These are phyloP conservation scores for Cuculus canorus DNA, from an alignment of 2,797 vertebrate species.

Conservation along the genomic window DNA sequence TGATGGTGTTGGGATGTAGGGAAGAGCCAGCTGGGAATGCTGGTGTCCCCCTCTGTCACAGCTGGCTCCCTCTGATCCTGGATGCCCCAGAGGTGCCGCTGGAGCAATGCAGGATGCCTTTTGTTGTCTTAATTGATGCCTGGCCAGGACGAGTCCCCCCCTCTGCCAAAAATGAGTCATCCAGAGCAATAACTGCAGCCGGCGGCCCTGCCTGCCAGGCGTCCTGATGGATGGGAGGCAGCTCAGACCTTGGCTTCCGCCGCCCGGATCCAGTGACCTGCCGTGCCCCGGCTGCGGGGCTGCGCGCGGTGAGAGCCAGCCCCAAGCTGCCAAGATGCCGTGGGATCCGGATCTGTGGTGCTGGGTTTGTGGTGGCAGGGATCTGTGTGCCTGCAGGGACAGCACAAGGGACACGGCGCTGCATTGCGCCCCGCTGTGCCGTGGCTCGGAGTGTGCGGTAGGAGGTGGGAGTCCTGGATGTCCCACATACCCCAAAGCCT, in stretches of 20 bases:
- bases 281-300: rapidly evolving
- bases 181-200: not conserved
- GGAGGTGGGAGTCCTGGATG: not conserved
- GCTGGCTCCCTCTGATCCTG: not conserved
- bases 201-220: not conserved
- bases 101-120: not conserved
- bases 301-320: not conserved
- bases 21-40: not conserved
- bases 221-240: not conserved
- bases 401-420: rapidly evolving
- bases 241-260: not conserved
- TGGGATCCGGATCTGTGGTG: rapidly evolving
- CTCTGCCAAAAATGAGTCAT: not conserved
- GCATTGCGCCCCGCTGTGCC: rapidly evolving
- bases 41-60: not conserved
- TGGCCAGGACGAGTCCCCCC: not conserved
- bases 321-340: rapidly evolving
- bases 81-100: not conserved
- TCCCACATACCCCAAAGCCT: rapidly evolving
- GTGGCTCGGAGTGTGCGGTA: rapidly evolving
- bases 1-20: not conserved
- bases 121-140: not conserved
- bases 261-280: not conserved
- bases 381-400: rapidly evolving
- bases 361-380: rapidly evolving